phyloP scores from a whole-genome alignment of 1,140 invertebrate genomes.

The Mesaphorura yosii region DNA sequence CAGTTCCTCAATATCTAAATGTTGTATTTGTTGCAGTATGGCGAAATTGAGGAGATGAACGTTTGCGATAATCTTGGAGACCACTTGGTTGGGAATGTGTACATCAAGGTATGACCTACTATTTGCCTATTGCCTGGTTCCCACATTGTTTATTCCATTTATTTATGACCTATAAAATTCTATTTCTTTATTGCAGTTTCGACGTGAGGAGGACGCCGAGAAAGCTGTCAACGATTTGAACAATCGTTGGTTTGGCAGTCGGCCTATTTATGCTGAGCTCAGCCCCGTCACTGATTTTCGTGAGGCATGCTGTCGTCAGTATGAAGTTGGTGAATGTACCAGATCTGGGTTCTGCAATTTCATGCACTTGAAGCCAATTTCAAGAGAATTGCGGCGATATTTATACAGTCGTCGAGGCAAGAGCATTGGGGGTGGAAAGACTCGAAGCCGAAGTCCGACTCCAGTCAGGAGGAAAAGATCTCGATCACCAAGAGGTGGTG shows the following conservation, averaged over 20 bases:
- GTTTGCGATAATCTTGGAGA: conserved; percentile 98
- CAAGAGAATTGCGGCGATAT: conserved; percentile 74
- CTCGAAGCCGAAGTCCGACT: conserved; percentile 14
- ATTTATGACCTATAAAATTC: not conserved
- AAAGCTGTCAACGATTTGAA: conserved; percentile 92
- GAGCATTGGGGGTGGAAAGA: conserved; percentile 24
- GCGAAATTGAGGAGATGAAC: conserved; percentile 99
- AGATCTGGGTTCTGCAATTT: conserved; percentile 98
- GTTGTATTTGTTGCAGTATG: conserved; percentile 53
- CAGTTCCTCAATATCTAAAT: not conserved
- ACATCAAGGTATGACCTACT: conserved; percentile 64
- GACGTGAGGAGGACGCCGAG: conserved; percentile 96
- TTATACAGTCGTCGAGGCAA: conserved; percentile 47
- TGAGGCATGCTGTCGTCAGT: conserved; percentile 97
- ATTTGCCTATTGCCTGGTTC: no score
- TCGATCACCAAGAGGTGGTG: conserved; percentile 12
- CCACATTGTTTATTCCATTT: no score
- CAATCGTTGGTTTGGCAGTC: conserved; percentile 96
- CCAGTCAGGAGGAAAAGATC: conserved; percentile 12
- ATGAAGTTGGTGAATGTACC: conserved; percentile 98
- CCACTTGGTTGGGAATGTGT: conserved; percentile 95
- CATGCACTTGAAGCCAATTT: conserved; percentile 98
- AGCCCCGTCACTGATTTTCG: conserved; percentile 98
- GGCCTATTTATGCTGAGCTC: conserved; percentile 95
- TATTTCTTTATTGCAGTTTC: conserved; percentile 53